phyloP scores from a whole-genome alignment of 1,140 invertebrate species.

The Metaphire vulgaris region DNA sequence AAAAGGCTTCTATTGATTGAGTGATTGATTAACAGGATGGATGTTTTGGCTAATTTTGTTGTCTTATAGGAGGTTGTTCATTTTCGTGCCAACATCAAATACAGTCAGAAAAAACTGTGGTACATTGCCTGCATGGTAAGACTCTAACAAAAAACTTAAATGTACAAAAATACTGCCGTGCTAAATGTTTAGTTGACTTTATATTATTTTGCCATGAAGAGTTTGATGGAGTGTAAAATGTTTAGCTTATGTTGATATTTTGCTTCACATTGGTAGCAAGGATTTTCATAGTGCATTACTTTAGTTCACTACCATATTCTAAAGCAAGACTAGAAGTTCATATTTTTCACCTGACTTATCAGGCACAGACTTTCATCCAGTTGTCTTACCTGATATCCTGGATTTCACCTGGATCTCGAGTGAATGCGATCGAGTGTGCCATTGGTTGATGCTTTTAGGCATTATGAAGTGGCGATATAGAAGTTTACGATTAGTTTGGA shows the following conservation, averaged over 20 bases:
- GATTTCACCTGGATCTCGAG: too few species aligned
- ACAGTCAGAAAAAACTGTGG: conserved; percentile 85
- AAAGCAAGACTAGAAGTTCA: too few species aligned
- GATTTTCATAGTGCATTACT: not conserved
- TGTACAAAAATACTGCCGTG: not conserved
- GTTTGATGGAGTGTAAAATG: conserved; percentile 19
- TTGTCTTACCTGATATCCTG: not conserved
- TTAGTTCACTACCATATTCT: not conserved
- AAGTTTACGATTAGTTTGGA: not conserved
- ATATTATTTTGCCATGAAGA: conserved; percentile 3
- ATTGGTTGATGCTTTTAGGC: not conserved
- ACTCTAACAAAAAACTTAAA: not conserved
- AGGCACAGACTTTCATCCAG: too few species aligned
- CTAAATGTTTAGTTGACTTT: not conserved
- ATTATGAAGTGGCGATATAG: not conserved
- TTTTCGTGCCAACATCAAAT: conserved; percentile 73
- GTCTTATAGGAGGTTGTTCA: conserved; percentile 70
- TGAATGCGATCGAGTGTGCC: not conserved
- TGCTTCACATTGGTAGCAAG: not conserved
- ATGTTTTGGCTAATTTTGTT: too few species aligned
- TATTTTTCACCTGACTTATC: too few species aligned
- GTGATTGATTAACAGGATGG: not conserved
- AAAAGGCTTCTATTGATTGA: not conserved
- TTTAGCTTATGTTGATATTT: not conserved
- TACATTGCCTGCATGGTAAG: conserved; percentile 72